Evolutionary conservation across 2,888 invertebrate species (phyloP).

Genomic region (Caenorhabditis sp.): DNA sequence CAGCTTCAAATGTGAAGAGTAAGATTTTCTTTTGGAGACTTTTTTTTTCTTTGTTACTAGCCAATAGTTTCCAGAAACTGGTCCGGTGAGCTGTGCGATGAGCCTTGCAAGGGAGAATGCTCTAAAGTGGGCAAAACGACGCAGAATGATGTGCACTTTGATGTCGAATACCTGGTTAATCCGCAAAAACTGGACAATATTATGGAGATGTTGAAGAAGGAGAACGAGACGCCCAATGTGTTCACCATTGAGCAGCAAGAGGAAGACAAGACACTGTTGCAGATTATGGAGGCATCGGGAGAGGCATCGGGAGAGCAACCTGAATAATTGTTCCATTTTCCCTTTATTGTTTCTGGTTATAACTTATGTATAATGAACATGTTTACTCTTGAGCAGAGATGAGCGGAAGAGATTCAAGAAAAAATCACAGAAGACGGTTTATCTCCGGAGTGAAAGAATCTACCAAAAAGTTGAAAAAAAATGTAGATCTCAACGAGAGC

Average conservation of each 20-base stretch:
- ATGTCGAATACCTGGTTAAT: constrained; percentile 34
- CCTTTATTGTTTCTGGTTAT: too few species aligned
- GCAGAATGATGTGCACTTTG: constrained; percentile 6
- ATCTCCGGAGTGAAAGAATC: too few species aligned
- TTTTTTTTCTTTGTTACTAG: too few species aligned
- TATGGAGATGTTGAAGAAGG: constrained; percentile 44
- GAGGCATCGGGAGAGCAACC: constrained; percentile 4
- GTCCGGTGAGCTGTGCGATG: constrained; percentile 25
- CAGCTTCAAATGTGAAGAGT: constrained; percentile 40
- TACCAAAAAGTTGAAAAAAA: too few species aligned
- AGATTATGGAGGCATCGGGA: constrained; percentile 14
- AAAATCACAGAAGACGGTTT: too few species aligned
- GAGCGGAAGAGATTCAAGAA: too few species aligned
- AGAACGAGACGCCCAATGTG: constrained; percentile 29
- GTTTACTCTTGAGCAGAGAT: too few species aligned
- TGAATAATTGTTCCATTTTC: not conserved
- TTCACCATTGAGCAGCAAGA: not conserved
- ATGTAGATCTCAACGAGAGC: too few species aligned
- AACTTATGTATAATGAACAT: too few species aligned
- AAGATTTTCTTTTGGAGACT: not conserved
- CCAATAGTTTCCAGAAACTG: constrained; percentile 23
- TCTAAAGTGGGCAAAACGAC: not conserved
- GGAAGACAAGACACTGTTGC: not conserved
- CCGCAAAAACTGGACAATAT: constrained; percentile 19
- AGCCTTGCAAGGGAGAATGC: not conserved